Conservation (phyloP, 1,140 invertebrate species). For the Cataglyphis hispanica region DNA sequence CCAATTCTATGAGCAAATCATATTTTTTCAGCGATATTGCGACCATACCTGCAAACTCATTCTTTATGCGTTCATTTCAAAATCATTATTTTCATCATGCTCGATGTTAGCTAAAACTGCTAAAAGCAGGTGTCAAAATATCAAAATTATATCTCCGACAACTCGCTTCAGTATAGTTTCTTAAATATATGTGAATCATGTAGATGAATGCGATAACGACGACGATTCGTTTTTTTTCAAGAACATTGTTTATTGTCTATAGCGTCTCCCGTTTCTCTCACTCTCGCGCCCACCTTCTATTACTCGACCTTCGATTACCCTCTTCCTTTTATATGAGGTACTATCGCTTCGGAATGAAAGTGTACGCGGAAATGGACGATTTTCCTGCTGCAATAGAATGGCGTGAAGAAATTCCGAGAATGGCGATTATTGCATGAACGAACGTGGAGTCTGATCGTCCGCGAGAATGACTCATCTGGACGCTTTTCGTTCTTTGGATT, state of each 20-base stretch:
- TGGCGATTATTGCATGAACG: conserved; percentile 27
- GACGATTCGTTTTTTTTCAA: conserved; percentile 46
- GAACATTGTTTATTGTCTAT: conserved; percentile 56
- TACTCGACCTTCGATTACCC: background rate
- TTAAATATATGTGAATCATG: background rate
- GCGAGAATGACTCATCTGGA: background rate
- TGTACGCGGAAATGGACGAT: conserved; percentile 55
- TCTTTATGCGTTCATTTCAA: background rate
- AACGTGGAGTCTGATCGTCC: conserved; percentile 1
- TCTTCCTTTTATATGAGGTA: conserved; percentile 32
- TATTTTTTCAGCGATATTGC: background rate
- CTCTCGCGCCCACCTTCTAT: background rate
- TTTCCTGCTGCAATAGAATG: conserved; percentile 50
- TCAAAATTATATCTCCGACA: conserved; percentile 34
- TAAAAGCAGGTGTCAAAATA: conserved; percentile 42
- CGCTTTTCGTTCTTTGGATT: conserved; percentile 3
- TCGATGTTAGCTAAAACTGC: conserved; percentile 35
- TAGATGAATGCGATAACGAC: conserved; percentile 47
- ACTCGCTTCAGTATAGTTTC: background rate
- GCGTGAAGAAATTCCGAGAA: conserved; percentile 30
- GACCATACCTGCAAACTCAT: background rate
- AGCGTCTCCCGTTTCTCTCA: conserved; percentile 10
- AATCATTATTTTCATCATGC: background rate
- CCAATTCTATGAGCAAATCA: background rate
- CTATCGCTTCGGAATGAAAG: conserved; percentile 51